phyloP scores from a whole-genome alignment of 2,797 vertebrate genomes.

The Paguma larvata region DNA sequence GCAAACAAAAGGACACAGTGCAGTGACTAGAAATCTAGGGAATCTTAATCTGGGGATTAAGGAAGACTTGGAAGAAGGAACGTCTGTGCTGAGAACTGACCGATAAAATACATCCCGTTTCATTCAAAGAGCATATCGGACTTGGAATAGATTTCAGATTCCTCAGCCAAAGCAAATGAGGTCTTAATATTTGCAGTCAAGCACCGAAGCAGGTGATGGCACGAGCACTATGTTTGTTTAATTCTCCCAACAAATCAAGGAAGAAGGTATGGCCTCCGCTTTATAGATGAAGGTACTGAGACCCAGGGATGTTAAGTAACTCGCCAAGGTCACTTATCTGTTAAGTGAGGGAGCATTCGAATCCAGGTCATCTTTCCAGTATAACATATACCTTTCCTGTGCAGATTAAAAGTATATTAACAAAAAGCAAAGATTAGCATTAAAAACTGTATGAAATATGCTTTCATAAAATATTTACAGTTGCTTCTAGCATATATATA shows the following conservation, averaged over 20 bases:
- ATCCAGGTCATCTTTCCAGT: not conserved
- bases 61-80: not conserved
- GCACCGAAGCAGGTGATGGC: not conserved
- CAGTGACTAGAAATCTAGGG: not conserved
- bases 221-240: not conserved
- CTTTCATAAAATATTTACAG: constrained; percentile 58
- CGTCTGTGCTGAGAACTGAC: constrained; percentile 19
- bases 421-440: constrained; percentile 61
- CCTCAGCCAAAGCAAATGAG: constrained; percentile 13
- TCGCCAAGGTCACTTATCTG: not conserved
- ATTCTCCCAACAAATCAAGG: constrained; percentile 35
- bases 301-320: not conserved
- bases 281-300: constrained; percentile 45
- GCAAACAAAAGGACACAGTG: not conserved
- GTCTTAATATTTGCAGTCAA: constrained; percentile 27
- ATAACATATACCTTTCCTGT: constrained; percentile 9
- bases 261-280: constrained; percentile 32
- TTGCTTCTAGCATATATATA: constrained; percentile 16
- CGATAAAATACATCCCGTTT: not conserved
- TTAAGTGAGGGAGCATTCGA: not conserved
- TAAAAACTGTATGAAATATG: constrained; percentile 54
- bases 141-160: constrained; percentile 54
- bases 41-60: not conserved
- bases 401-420: constrained; percentile 46
- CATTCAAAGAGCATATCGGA: not conserved